phyloP scores from a whole-genome alignment of 92 coral and sea anemone species.

The Virgularia gustaviana region DNA sequence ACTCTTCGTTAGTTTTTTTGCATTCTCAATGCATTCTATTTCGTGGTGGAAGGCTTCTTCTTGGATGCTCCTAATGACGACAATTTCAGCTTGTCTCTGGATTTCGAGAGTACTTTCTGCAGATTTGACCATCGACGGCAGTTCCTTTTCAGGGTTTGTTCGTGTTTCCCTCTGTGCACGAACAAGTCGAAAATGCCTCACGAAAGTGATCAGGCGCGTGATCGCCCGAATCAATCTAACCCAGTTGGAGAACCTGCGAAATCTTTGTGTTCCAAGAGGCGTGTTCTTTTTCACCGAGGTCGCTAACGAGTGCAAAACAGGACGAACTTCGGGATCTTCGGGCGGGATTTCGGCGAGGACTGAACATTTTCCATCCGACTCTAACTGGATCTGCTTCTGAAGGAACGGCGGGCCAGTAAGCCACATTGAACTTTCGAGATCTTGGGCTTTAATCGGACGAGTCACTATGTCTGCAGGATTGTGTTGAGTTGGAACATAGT shows the following conservation, averaged over 20 bases:
- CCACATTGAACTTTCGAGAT: slow-evolving; percentile 36
- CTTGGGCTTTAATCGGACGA: slow-evolving; percentile 20
- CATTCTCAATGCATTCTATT: slow-evolving; percentile 9
- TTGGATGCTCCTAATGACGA: slow-evolving; percentile 36
- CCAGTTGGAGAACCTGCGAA: slow-evolving; percentile 44
- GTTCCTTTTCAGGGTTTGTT: not conserved
- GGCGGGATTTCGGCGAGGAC: not conserved
- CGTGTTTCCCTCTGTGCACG: not conserved
- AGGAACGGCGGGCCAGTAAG: slow-evolving; percentile 38
- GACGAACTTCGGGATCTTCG: slow-evolving; percentile 43
- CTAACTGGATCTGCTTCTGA: slow-evolving; percentile 1
- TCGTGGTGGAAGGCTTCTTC: slow-evolving; percentile 35
- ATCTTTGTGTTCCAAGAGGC: slow-evolving; percentile 14
- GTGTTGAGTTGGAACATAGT: not conserved
- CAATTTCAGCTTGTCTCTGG: slow-evolving; percentile 4
- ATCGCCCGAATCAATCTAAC: not conserved
- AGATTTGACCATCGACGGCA: too few species aligned
- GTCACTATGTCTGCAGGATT: slow-evolving; percentile 23
- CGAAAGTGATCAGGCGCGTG: not conserved
- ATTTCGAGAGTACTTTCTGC: not conserved
- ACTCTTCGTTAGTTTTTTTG: slow-evolving; percentile 20
- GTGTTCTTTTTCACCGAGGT: slow-evolving; percentile 13
- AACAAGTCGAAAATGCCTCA: not conserved
- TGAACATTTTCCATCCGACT: not conserved
- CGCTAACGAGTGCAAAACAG: not conserved